Evolutionary conservation across 1,140 invertebrate species (phyloP).

Genomic region (Drosophila lacertosa): DNA sequence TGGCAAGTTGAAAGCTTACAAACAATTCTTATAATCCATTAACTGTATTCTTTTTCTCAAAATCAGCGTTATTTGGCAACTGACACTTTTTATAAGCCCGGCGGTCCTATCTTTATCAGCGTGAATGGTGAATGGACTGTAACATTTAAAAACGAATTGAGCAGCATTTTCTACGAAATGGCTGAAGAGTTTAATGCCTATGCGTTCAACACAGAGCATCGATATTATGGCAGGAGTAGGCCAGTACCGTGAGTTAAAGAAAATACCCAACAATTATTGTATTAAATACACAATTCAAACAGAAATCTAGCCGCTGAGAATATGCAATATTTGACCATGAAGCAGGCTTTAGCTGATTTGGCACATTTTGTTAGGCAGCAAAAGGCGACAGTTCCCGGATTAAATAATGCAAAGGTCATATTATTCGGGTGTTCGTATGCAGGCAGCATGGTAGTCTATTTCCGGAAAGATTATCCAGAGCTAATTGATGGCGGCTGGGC

Average conservation of each 20-base stretch:
- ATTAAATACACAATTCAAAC: background rate
- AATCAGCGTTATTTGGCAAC: constrained; percentile 55
- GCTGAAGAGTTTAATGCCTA: constrained; percentile 86
- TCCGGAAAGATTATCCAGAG: constrained; percentile 90
- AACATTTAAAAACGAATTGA: constrained; percentile 72
- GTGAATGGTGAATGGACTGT: constrained; percentile 88
- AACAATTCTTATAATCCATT: too few relatives aligned
- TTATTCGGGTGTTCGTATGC: constrained; percentile 92
- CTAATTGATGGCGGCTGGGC: constrained; percentile 89
- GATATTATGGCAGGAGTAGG: constrained; percentile 91
- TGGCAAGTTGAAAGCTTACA: constrained; percentile 79
- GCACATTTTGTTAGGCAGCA: constrained; percentile 87
- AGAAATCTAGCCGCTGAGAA: constrained; percentile 86
- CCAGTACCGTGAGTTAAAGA: constrained; percentile 85
- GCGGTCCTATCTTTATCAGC: constrained; percentile 88
- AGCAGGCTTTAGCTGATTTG: constrained; percentile 89
- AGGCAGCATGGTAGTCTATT: constrained; percentile 90
- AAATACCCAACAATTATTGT: background rate
- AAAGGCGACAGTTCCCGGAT: constrained; percentile 83
- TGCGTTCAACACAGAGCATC: constrained; percentile 89
- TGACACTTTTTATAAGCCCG: constrained; percentile 54
- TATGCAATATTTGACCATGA: constrained; percentile 87
- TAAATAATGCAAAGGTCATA: constrained; percentile 84
- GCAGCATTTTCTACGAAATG: constrained; percentile 85
- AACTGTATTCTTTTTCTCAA: background rate